phyloP scores from a whole-genome alignment of 2,113 vertebrate species.

The Dipodomys stephensi region DNA sequence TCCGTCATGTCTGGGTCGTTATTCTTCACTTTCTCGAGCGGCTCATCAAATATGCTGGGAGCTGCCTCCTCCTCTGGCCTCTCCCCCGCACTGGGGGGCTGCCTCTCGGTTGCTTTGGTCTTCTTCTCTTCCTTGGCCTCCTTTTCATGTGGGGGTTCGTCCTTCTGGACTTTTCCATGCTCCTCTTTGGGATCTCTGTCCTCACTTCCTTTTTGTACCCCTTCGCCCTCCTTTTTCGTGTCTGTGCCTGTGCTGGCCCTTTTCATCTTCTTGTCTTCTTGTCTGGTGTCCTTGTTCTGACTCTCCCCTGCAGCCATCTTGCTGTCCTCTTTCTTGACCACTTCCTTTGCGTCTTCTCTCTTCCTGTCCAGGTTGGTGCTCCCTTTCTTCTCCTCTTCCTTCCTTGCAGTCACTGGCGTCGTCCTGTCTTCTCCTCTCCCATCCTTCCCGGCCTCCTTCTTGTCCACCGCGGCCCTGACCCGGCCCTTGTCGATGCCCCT shows the following conservation, averaged over 20 bases:
- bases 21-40: slow-evolving; percentile 92
- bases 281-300: neutral
- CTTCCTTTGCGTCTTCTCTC: slow-evolving; percentile 71
- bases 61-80: slow-evolving; percentile 87
- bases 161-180: slow-evolving; percentile 64
- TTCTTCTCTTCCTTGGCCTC: slow-evolving; percentile 52
- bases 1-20: slow-evolving; percentile 91
- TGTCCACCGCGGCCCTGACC: slow-evolving; percentile 82
- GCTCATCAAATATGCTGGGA: slow-evolving; percentile 95
- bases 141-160: neutral
- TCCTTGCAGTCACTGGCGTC: neutral
- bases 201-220: neutral
- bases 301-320: slow-evolving; percentile 76
- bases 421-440: slow-evolving; percentile 76
- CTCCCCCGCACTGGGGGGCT: neutral
- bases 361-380: slow-evolving; percentile 57
- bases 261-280: neutral
- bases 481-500: slow-evolving; percentile 81
- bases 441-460: slow-evolving; percentile 84
- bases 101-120: slow-evolving; percentile 51
- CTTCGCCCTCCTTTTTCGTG: neutral
- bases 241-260: neutral
- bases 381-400: slow-evolving; percentile 57
- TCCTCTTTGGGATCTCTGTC: slow-evolving; percentile 55
- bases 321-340: neutral